Percentiles rank a stretch among this genome's conserved stretches.
Conservation (phyloP, 2,113 vertebrate genomes). For the Tetrao urogallus region DNA sequence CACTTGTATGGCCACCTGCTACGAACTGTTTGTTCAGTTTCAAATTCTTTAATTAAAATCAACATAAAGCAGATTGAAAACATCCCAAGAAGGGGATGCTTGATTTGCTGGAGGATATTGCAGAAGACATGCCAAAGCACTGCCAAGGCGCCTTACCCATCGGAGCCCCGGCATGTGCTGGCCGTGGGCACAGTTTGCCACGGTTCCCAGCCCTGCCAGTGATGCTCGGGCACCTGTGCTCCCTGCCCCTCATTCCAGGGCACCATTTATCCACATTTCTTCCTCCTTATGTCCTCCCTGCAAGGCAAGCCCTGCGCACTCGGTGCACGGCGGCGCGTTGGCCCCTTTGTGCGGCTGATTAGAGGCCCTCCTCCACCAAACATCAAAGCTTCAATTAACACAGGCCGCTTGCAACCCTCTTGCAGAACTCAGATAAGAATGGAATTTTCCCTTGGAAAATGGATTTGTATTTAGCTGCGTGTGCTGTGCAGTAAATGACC, state of each 20-base stretch:
- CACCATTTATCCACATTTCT: accelerated
- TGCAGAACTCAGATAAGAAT: slow-evolving; percentile 84
- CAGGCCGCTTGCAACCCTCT: slow-evolving; percentile 76
- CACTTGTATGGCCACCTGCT: slow-evolving; percentile 85
- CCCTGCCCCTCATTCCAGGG: accelerated
- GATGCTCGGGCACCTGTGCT: neutral
- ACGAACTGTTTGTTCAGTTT: slow-evolving; percentile 85
- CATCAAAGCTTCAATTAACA: slow-evolving; percentile 82
- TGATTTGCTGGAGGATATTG: slow-evolving; percentile 84
- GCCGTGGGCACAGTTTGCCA: accelerated
- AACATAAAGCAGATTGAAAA: slow-evolving; percentile 88
- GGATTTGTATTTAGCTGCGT: slow-evolving; percentile 79
- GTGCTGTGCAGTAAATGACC: slow-evolving; percentile 78
- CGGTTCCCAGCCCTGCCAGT: neutral
- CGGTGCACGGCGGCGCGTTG: neutral
- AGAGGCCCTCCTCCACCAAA: slow-evolving; percentile 73
- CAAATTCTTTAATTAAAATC: slow-evolving; percentile 87
- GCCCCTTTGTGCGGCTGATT: slow-evolving; percentile 62
- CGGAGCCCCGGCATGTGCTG: neutral
- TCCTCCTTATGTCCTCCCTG: accelerated
- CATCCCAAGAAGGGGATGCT: slow-evolving; percentile 82
- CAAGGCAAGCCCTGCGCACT: accelerated
- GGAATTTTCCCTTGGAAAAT: slow-evolving; percentile 81
- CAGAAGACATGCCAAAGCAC: slow-evolving; percentile 70
- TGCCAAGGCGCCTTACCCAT: neutral